Evolutionary conservation across 2,797 vertebrate species (phyloP), one percentile per base, ranked within the genome.

Genomic region (Picus viridis): DNA sequence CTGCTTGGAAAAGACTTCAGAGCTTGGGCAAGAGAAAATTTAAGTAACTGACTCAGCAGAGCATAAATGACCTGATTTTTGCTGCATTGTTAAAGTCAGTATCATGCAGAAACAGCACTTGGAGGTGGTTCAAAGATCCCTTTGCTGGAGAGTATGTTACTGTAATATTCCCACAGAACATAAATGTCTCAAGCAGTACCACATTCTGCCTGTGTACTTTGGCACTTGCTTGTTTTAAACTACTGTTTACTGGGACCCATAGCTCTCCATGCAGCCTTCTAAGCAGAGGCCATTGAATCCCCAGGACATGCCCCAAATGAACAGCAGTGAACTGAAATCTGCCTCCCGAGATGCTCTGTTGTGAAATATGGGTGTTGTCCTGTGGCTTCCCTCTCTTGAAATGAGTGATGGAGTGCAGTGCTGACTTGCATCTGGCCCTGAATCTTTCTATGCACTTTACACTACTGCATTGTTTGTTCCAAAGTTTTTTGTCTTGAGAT

Each of bases 1-100:
- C 63, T 67, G 49, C 36, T 78, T 93, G 68, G 83, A 83, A 82
- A 87, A 84, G 39, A 77, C 54, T 75, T 89, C 3, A 58, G 45
- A 19, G 43, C 64, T 82, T 70, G 77, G 68, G 92, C 83, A 95
- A 86, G 89, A 96, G 74, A 63, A 89, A 89, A 84, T 78, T 61
- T 47, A 86, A 94, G 77, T 76, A 88, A 92, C 95, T 93, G 92
- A 96, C 89, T 94, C 92, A 95, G 89, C 94, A 96, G 89, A 93
- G 80, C 74, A 90, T 61, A 89, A 88, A 72, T 71, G 89, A 88
- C 88, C 88, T 5, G 54, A 86, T 91, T 96, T 89, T 92, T 95
- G 67, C 77, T 88, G 74, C 64, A 73, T 88, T 96, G 91, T 96
- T 92, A 88, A 95, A 95, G 94, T 84, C 83, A 61, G 80, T 83